Evolutionary conservation across 2,888 invertebrate species (phyloP), one percentile per base, ranked within the genome.

Genomic region (Agonum fuliginosum): DNA sequence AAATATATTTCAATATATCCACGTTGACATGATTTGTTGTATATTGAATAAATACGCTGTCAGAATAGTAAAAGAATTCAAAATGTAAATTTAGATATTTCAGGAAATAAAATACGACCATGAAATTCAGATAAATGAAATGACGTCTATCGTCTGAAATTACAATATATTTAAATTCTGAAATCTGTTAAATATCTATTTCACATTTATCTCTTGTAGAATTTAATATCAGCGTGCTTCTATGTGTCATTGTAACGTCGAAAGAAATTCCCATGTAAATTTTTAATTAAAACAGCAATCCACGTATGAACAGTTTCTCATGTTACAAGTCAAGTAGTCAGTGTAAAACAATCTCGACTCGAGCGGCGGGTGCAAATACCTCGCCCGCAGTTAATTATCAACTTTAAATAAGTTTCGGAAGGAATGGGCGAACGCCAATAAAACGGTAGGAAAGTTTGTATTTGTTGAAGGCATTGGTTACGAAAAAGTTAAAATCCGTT

Each of bases 251-350:
- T 22, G 10, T 48, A 48, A 48, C 20, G 6, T 12, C 3, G 48
- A 20, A 73, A 73, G 73, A 34, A 58, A 73, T 34, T 54, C 22
- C 37, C 54, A 51, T 51, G 58, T 58, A 41, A 41, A 73, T 58
- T 73, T 73, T 73, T 73, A 73, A 73, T 73, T 73, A 73, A 58
- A 73, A 72, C 72, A n/a, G 72, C 34, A 51, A 54, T 37, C 58
- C 14, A 14, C 73, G 54, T 54, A 73, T 72, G 54, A 54, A 54
- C 58, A 58, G 58, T 73, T 73, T 73, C 43, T 58, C 54, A 43
- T 73, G 58, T 73, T 58, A 41, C 37, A 73, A 58, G 58, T 58
- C 22, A 73, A 54, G 22, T 20, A 43, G 54, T 12, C 12, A 24
- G 24, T 54, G 54, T 54, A 54, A 54, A 54, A 72, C 30, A 72